A percentile compares a stretch with the other conserved stretches of the same genome.
phyloP scores from a whole-genome alignment of 2,113 vertebrate genomes.

The Calcarius ornatus region DNA sequence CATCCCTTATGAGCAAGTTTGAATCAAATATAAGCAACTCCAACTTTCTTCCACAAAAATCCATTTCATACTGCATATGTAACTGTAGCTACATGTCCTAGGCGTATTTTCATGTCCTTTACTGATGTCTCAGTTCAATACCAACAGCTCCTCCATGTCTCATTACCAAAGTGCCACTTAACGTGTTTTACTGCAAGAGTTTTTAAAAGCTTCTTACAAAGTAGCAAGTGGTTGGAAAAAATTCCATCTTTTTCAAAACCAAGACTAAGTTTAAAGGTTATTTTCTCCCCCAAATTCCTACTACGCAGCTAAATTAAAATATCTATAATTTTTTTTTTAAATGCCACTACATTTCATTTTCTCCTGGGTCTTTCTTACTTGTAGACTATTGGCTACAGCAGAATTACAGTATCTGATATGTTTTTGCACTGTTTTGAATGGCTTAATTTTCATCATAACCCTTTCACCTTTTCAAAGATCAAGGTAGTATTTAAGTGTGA shows the following conservation, averaged over 20 bases:
- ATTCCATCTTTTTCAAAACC: background rate
- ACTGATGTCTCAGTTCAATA: background rate
- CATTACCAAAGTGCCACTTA: background rate
- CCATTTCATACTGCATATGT: background rate
- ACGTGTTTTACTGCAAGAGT: background rate
- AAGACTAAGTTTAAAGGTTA: background rate
- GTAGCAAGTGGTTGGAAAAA: background rate
- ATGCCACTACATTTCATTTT: background rate
- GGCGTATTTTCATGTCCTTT: background rate
- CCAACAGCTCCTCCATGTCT: background rate
- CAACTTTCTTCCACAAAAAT: background rate
- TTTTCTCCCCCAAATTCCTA: background rate
- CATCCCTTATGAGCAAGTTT: background rate
- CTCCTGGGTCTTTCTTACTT: background rate
- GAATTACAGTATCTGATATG: background rate
- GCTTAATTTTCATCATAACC: background rate
- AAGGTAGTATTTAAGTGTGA: background rate
- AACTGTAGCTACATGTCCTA: accelerated
- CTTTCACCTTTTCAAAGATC: background rate
- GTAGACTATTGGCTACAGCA: background rate
- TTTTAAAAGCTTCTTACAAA: background rate
- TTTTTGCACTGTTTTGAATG: background rate
- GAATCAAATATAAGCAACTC: background rate
- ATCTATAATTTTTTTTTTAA: background rate
- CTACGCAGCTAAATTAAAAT: background rate